Conservation (phyloP, 2,113 vertebrate species). For the Boulengerochromis microlepis region DNA sequence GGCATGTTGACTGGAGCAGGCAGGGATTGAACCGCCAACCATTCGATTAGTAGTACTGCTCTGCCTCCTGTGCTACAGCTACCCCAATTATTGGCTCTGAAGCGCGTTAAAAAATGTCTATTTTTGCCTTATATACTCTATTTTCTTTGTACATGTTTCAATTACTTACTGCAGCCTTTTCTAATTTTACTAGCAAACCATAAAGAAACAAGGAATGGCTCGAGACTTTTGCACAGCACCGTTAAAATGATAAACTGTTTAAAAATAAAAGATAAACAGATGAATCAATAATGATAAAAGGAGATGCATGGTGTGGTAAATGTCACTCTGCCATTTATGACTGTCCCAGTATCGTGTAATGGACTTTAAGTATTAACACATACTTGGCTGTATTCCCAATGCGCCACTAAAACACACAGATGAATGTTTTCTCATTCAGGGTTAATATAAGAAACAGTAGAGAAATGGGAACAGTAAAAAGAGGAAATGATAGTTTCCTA, state of each 20-base stretch:
- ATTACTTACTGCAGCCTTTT: not conserved
- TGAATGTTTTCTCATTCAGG: not conserved
- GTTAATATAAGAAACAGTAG: not conserved
- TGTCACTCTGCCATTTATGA: not conserved
- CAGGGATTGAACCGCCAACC: not conserved
- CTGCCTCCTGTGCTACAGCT: not conserved
- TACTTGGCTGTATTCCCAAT: not conserved
- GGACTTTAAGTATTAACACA: not conserved
- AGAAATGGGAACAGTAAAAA: not conserved
- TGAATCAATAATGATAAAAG: not conserved
- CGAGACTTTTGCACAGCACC: not conserved
- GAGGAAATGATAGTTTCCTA: not conserved
- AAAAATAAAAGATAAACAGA: not conserved
- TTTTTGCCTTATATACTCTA: not conserved
- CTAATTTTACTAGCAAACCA: not conserved
- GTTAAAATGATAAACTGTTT: not conserved
- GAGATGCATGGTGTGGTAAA: not conserved
- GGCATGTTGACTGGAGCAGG: not conserved
- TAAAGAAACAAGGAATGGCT: not conserved
- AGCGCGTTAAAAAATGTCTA: accelerated
- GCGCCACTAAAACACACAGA: not conserved
- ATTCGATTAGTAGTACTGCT: not conserved
- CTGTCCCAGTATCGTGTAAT: not conserved
- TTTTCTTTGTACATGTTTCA: not conserved
- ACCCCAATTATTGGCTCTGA: not conserved